Percentiles rank a stretch among this genome's conserved stretches.
phyloP scores from a whole-genome alignment of 2,888 invertebrate species.

The Tenthredo mesomela region DNA sequence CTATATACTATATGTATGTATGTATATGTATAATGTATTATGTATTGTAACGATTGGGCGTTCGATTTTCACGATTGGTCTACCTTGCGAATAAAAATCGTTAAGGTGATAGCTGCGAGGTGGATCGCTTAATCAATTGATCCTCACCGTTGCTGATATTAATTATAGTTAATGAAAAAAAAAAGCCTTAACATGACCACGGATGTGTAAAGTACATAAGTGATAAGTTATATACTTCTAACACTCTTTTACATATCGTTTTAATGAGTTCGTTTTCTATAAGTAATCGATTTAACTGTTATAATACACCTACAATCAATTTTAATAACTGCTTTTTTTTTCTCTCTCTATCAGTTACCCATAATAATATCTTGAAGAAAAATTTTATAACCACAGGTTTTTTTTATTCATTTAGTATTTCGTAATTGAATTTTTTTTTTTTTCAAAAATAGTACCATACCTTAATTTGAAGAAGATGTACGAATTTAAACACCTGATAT shows the following conservation, averaged over 20 bases:
- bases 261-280: background rate
- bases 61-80: conserved; percentile 36
- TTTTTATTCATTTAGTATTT: background rate
- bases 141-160: conserved; percentile 21
- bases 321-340: background rate
- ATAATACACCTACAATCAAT: background rate
- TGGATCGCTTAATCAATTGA: background rate
- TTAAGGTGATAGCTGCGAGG: conserved; percentile 15
- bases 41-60: conserved; percentile 40
- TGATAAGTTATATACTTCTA: conserved; percentile 40
- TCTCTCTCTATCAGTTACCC: background rate
- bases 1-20: background rate
- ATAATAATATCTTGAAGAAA: background rate
- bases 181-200: conserved; percentile 47
- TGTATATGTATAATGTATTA: background rate
- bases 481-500: background rate
- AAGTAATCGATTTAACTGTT: background rate
- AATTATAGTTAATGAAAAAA: conserved; percentile 24
- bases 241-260: conserved; percentile 26
- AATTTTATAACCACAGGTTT: background rate
- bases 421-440: background rate
- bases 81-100: background rate
- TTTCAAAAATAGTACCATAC: background rate
- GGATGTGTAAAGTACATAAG: conserved; percentile 20
- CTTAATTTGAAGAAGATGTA: background rate